Evolutionary conservation across 2,888 invertebrate species (phyloP), one percentile per base, ranked within the genome.

Genomic region (Papilio gigon): DNA sequence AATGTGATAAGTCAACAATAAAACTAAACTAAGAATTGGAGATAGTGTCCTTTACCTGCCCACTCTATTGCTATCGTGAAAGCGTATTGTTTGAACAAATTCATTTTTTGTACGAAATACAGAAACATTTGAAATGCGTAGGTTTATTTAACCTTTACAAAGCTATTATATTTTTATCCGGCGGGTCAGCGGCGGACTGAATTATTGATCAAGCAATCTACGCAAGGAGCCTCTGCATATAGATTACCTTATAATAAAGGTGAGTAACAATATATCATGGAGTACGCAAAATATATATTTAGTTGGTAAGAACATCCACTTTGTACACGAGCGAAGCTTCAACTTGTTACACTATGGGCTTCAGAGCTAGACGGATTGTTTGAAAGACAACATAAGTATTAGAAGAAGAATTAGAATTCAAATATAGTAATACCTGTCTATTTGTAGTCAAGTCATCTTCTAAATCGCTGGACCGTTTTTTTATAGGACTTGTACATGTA

Each of bases 221-320:
- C 53, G 53, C 53, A 56, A 27, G 27, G 9, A 30, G 17, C 27
- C 30, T 17, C 30, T 56, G 53, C 27, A 56, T 56, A 56, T 56
- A 56, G 30, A 56, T 56, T 56, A 30, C 53, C 8, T 50, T 25
- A 25, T 56, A 56, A 30, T 56, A 56, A 56, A 56, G 53, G 30
- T 56, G 17, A 17, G n/a, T 56, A 17, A 50, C 50, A 47, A 27
- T 53, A n/a, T 9, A 56, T 56, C 53, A 56, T 4, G 9, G 12
- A 53, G 30, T 50, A 20, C 9, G 20, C 14, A 25, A 11, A 53
- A 53, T 22, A 22, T 47, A 14, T 27, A 53, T 22, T 14, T 50
- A 4, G 22, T 25, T 47, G 4, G 20, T 25, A 50, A 3, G 27
- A 9, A n/a, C n/a, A n/a, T n/a, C n/a, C n/a, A n/a, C n/a, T n/a